A percentile compares a stretch with the other conserved stretches of the same genome.
Evolutionary conservation across 2,888 invertebrate species (phyloP).

Genomic region (Thyatira batis): DNA sequence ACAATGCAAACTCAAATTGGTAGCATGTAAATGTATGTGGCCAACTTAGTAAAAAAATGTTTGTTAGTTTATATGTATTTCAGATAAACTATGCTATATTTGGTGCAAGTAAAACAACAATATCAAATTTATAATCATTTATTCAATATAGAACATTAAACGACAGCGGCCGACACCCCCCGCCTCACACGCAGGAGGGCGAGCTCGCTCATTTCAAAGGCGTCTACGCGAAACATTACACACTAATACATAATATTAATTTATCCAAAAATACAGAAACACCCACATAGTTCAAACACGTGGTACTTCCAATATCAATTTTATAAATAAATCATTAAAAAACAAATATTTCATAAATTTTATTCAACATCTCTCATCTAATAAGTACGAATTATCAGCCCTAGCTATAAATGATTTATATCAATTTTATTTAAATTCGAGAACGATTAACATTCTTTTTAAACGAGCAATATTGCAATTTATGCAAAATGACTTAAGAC

Average conservation of each 20-base stretch:
- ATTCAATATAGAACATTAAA: conserved; percentile 1
- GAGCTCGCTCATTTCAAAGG: neutral
- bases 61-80: neutral
- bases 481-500: no score
- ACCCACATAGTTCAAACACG: neutral
- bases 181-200: neutral
- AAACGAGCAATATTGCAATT: no score
- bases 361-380: neutral
- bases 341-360: neutral
- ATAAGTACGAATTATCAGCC: neutral
- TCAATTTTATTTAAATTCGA: no score
- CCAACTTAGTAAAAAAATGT: neutral
- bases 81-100: neutral
- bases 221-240: neutral
- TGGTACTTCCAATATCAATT: neutral
- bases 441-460: no score
- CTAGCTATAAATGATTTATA: no score
- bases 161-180: neutral
- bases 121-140: neutral
- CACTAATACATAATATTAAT: neutral
- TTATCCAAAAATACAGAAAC: neutral
- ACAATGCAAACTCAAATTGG: no score
- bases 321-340: neutral
- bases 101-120: neutral
- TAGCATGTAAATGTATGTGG: no score